phyloP scores from a whole-genome alignment of 2,888 invertebrate genomes.

The Antitype chi region DNA sequence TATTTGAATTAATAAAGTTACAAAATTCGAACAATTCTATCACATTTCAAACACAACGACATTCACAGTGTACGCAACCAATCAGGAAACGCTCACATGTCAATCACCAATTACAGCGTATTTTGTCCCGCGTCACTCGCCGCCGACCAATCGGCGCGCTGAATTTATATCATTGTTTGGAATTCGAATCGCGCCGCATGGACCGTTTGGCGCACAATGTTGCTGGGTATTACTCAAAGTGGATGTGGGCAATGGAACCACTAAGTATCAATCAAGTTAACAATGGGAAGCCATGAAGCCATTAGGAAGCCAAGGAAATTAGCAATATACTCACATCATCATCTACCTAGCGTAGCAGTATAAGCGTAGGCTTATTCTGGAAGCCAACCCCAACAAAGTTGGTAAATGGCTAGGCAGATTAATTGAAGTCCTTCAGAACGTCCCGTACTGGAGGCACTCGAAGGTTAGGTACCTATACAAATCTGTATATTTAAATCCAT shows the following conservation, averaged over 20 bases:
- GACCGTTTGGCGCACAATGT: slow-evolving; percentile 48
- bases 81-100: slow-evolving; percentile 87
- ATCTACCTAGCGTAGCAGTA: no score
- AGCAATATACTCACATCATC: not conserved
- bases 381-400: no score
- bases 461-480: no score
- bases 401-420: no score
- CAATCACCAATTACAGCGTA: slow-evolving; percentile 89
- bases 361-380: no score
- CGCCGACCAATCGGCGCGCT: slow-evolving; percentile 81
- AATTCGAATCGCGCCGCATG: slow-evolving; percentile 74
- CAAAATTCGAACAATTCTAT: slow-evolving; percentile 64
- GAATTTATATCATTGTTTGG: slow-evolving; percentile 82
- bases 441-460: no score
- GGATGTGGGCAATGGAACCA: not conserved
- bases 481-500: no score
- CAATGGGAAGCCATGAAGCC: no score
- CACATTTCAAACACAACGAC: slow-evolving; percentile 69
- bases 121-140: slow-evolving; percentile 83
- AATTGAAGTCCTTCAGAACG: no score
- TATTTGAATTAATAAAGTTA: not conserved
- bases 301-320: not conserved
- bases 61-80: slow-evolving; percentile 74
- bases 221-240: not conserved
- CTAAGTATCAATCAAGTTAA: not conserved